These are phyloP conservation scores for Pachydiplax longipennis DNA, from an alignment of 2,888 invertebrate genomes.

Conservation along the genomic window DNA sequence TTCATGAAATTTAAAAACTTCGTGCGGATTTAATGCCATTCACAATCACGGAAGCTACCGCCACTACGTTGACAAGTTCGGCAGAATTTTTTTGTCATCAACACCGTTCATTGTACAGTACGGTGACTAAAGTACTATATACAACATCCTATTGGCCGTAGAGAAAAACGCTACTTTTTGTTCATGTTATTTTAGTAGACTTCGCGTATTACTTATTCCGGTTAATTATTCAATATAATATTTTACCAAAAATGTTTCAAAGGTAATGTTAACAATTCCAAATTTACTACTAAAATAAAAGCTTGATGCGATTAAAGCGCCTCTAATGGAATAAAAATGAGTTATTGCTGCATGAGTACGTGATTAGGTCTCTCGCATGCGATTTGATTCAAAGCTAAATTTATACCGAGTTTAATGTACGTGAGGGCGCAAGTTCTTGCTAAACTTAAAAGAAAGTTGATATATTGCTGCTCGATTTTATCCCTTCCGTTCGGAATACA, in stretches of 20 bases:
- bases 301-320: conserved; percentile 4
- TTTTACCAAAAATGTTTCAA: too few species aligned
- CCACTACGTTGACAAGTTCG: conserved; percentile 51
- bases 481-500: too few species aligned
- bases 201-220: too few species aligned
- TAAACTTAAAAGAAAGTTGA: too few species aligned
- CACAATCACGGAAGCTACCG: conserved; percentile 49
- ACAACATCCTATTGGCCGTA: conserved; percentile 38
- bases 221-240: too few species aligned
- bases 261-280: background rate
- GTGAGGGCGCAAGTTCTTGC: too few species aligned
- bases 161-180: conserved; percentile 31
- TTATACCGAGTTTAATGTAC: too few species aligned
- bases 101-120: conserved; percentile 51
- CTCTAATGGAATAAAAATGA: background rate
- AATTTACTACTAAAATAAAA: background rate
- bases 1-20: conserved; percentile 48
- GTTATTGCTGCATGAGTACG: too few species aligned
- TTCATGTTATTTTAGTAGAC: background rate
- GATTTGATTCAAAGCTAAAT: too few species aligned
- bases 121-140: conserved; percentile 41
- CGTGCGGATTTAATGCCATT: conserved; percentile 57
- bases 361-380: too few species aligned
- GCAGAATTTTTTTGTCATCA: conserved; percentile 51
- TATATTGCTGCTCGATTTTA: too few species aligned